Evolutionary conservation across 2,797 vertebrate species (phyloP), one percentile per base, ranked within the genome.

Genomic region (Sebastes minor): DNA sequence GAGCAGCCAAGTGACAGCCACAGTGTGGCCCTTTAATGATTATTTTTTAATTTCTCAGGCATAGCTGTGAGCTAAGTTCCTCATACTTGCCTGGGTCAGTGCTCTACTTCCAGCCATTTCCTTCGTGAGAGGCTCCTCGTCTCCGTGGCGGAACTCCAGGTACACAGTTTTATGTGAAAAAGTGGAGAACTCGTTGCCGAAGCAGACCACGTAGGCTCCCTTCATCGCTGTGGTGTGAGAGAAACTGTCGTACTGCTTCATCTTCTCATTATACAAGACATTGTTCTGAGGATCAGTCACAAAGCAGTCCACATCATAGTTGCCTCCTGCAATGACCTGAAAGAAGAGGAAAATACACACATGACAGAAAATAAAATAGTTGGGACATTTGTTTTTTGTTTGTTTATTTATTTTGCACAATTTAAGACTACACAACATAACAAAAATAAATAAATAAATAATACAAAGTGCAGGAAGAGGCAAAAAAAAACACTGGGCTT

Each of bases 171-270:
- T 99, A 74, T 98, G 96, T 22, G 97, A 96, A 81, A 97, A 98
- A 2, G 97, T 97, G 79, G 97, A 98, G 89, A 99, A 98, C 86
- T 98, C 97, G 0, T 98, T 99, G 94, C 97, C 96, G 83, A 99
- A 98, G 94, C 97, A 98, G 79, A 98, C 96, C 74, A 93, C 95
- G 92, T 98, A 98, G 61, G 95, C 84, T 0, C 97, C 98, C 62
- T 91, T 86, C 92, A 93, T 74, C 1, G 94, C 65, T 0, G 97
- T 92, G 66, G 67, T 96, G 90, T 97, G 94, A 0, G 95, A 94
- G 93, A 98, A 97, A 88, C 95, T 97, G 94, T 97, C 97, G 0
- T 98, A 97, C 80, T 97, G 97, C 88, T 97, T 97, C 94, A 96
- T 97, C 79, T 93, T 94, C 85, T 97, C 97, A 56, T 94, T 93